Evolutionary conservation across 2,888 invertebrate genomes (phyloP).

Genomic region (Polydrusus cervinus): DNA sequence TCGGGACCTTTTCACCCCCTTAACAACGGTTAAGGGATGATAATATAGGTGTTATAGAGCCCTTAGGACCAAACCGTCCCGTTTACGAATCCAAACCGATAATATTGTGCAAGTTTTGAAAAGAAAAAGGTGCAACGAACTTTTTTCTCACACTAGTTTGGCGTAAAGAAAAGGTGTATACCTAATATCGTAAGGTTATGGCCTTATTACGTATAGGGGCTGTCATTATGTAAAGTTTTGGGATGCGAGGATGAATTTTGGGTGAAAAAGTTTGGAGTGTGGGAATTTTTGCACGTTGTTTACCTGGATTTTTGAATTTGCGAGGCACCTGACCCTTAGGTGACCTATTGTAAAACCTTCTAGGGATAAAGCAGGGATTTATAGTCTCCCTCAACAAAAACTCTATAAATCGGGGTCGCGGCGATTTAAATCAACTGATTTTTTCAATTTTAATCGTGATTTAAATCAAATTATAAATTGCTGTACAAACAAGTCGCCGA

Average conservation of each 20-base stretch:
- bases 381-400: too few relatives aligned
- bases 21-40: conserved; percentile 54
- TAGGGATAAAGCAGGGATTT: too few relatives aligned
- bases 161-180: conserved; percentile 23
- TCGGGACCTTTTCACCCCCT: conserved; percentile 44
- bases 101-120: conserved; percentile 22
- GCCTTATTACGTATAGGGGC: not conserved
- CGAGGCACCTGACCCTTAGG: not conserved
- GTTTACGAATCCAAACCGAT: conserved; percentile 18
- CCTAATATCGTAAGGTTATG: not conserved
- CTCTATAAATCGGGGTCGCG: too few relatives aligned
- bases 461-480: too few relatives aligned
- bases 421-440: too few relatives aligned
- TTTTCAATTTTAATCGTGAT: too few relatives aligned
- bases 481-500: too few relatives aligned
- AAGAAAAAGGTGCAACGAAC: conserved; percentile 17
- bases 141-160: conserved; percentile 26
- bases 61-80: conserved; percentile 2
- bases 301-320: conserved; percentile 5
- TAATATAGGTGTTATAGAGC: conserved; percentile 31
- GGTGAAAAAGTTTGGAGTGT: conserved; percentile 8
- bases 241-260: conserved; percentile 6
- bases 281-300: not conserved
- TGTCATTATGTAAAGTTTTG: conserved; percentile 13
- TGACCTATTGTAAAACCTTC: too few relatives aligned